phyloP scores from a whole-genome alignment of 2,888 invertebrate genomes.

The Ypsolopha scabrella region DNA sequence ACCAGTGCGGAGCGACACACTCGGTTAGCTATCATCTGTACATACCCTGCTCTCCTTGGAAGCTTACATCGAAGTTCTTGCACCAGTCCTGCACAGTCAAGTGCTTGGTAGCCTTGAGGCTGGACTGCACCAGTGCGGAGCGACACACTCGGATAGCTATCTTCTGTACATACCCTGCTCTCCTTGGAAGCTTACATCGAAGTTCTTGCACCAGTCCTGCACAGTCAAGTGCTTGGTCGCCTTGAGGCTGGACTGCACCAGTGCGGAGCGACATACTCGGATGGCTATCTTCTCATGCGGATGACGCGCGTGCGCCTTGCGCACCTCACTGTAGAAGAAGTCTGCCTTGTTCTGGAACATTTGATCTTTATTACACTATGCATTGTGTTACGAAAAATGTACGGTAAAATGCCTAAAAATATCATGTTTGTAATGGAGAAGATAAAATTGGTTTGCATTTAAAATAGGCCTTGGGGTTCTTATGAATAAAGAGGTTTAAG shows the following conservation, averaged over 20 bases:
- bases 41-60: too few species aligned
- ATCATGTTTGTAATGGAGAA: too few species aligned
- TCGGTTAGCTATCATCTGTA: too few species aligned
- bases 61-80: too few species aligned
- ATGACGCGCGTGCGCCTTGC: constrained; percentile 88
- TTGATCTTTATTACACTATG: not conserved
- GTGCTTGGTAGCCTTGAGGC: too few species aligned
- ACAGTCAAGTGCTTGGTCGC: constrained; percentile 87
- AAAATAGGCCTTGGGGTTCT: too few species aligned
- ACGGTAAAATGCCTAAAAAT: too few species aligned
- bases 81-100: too few species aligned
- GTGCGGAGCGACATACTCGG: constrained; percentile 80
- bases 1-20: too few species aligned
- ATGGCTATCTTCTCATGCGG: constrained; percentile 88
- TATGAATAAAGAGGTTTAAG: not conserved
- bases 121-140: constrained; percentile 44
- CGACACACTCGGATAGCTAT: constrained; percentile 81
- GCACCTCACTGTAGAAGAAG: constrained; percentile 84
- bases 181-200: constrained; percentile 93
- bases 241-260: constrained; percentile 26
- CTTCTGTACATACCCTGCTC: constrained; percentile 78
- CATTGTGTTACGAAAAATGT: too few species aligned
- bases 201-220: constrained; percentile 95
- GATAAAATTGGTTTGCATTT: not conserved
- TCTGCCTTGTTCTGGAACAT: constrained; percentile 74